These are phyloP conservation scores for Harpagoxenus sublaevis DNA, from an alignment of 2,888 invertebrate species.

Conservation along the genomic window DNA sequence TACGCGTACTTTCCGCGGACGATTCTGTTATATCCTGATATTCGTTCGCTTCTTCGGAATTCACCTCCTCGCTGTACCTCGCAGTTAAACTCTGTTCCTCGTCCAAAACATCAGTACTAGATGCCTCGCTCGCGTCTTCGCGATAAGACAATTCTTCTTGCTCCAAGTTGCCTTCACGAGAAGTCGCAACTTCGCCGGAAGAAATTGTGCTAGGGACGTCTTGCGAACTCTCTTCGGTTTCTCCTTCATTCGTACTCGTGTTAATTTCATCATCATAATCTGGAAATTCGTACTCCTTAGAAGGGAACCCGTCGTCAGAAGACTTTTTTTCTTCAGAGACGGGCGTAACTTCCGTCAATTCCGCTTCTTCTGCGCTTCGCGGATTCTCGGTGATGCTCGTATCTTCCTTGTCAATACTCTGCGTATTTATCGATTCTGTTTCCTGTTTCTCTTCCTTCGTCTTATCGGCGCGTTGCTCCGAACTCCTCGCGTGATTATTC, in stretches of 20 bases:
- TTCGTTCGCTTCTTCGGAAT: constrained; percentile 51
- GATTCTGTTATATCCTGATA: constrained; percentile 61
- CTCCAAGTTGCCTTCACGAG: constrained; percentile 28
- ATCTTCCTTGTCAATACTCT: background rate
- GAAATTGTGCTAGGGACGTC: constrained; percentile 23
- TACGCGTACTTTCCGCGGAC: constrained; percentile 52
- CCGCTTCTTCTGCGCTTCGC: background rate
- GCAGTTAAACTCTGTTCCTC: constrained; percentile 50
- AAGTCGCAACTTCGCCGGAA: constrained; percentile 33
- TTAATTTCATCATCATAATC: constrained; percentile 49
- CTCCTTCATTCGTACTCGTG: constrained; percentile 26
- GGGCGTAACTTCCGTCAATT: background rate
- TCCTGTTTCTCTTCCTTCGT: background rate
- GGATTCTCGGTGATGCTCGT: background rate
- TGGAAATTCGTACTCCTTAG: constrained; percentile 36
- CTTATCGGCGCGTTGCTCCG: background rate
- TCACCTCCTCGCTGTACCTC: constrained; percentile 47
- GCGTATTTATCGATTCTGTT: background rate
- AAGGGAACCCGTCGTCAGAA: constrained; percentile 33
- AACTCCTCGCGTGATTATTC: background rate
- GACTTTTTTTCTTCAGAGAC: constrained; percentile 19
- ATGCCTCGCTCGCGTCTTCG: constrained; percentile 34
- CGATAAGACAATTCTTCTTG: constrained; percentile 29
- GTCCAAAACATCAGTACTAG: constrained; percentile 3
- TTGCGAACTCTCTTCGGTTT: constrained; percentile 19